These are phyloP conservation scores for Drosophila lowei DNA, from an alignment of 1,140 invertebrate species.

Conservation along the genomic window DNA sequence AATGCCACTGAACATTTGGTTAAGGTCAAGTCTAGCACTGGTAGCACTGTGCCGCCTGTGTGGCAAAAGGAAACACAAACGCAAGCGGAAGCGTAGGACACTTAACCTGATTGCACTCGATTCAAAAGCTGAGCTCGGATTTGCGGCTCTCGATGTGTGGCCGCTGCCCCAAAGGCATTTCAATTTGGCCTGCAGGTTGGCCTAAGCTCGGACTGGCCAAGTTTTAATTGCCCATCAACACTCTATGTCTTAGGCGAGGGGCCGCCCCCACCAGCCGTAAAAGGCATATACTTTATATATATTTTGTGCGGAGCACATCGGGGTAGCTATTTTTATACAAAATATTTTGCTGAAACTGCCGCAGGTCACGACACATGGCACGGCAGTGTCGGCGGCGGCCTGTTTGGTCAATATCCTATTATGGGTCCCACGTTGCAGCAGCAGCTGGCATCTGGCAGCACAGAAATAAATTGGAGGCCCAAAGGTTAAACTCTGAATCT, in stretches of 20 bases:
- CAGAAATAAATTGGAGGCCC: slow-evolving; percentile 21
- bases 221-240: slow-evolving; percentile 65
- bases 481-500: slow-evolving; percentile 64
- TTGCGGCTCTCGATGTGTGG: slow-evolving; percentile 48
- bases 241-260: slow-evolving; percentile 29
- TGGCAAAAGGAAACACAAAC: slow-evolving; percentile 24
- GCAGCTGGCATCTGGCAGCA: slow-evolving; percentile 2
- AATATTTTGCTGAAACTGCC: slow-evolving; percentile 52
- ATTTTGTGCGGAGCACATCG: slow-evolving; percentile 5
- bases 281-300: slow-evolving; percentile 18
- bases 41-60: slow-evolving; percentile 22
- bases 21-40: not conserved
- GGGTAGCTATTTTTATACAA: slow-evolving; percentile 47
- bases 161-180: slow-evolving; percentile 27
- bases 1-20: not conserved
- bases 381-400: slow-evolving; percentile 7
- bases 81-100: slow-evolving; percentile 57
- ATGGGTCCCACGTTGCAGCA: slow-evolving; percentile 33
- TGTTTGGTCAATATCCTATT: slow-evolving; percentile 74
- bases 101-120: slow-evolving; percentile 69
- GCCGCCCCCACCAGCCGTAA: slow-evolving; percentile 6
- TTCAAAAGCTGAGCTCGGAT: slow-evolving; percentile 59
- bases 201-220: not conserved
- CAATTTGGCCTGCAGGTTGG: slow-evolving; percentile 18
- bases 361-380: slow-evolving; percentile 57